Evolutionary conservation across 2,113 vertebrate species (phyloP), one percentile per base, ranked within the genome.

Genomic region (Plectropomus leopardus): DNA sequence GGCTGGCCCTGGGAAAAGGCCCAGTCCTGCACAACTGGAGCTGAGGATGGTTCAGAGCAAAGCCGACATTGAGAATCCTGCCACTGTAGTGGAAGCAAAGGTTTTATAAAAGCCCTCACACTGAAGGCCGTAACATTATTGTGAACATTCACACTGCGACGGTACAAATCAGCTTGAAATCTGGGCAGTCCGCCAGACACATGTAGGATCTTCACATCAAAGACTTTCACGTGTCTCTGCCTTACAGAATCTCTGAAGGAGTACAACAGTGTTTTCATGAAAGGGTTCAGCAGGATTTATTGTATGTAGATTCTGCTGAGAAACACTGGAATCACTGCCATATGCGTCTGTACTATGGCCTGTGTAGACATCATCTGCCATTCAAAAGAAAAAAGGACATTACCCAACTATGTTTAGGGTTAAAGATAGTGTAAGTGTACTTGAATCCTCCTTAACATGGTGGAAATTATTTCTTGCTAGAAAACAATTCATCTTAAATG

Each of bases 21-120:
- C 98, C 67, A 97, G 89, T 82, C 93, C 97, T 7, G 96, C 97
- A 53, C 96, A 98, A 79, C 95, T 99, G 93, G 98, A 99, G 94
- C 92, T 99, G 84, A 93, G 96, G 84, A 97, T 99, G 97, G 95
- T 99, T 23, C 98, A 99, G 95, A 99, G 98, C 95, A 99, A 97
- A 92, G 94, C 87, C 5, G 97, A 99, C 94, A 99, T 99, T 24
- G 98, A 99, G 91, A 94, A 97, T 88, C 98, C 98, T 1, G 94
- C 95, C 90, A 94, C 97, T 23, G 95, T 97, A 21, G 91, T 99
- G 76, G 92, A 95, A 67, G 97, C 96, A 63, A 93, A 93, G 1
- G 86, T 96, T 92, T 92, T 98, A 92, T 95, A 96, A 88, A 84
- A 54, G 65, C 34, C 91, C 78, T 48, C 84, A 26, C 89, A 84